Evolutionary conservation across 2,113 vertebrate genomes (phyloP).

Genomic region (Labrus mixtus): DNA sequence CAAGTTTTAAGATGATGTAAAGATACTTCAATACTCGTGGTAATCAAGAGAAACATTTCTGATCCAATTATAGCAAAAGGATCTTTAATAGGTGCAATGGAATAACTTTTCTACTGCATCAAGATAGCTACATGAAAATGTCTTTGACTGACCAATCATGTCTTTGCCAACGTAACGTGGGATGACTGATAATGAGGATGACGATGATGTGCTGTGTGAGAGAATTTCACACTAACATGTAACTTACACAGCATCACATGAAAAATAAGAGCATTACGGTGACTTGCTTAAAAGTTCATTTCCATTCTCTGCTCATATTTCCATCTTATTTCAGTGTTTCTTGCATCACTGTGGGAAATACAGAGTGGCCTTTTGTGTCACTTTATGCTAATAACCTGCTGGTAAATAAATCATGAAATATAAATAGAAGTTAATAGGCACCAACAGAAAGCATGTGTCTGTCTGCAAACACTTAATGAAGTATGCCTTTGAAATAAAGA

Average conservation of each 20-base stretch:
- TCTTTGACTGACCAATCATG: no score
- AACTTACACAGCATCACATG: neutral
- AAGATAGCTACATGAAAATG: no score
- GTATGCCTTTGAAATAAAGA: conserved; percentile 71
- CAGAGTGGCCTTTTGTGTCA: conserved; percentile 54
- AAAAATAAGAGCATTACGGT: neutral
- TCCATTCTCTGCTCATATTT: neutral
- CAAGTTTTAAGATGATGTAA: no score
- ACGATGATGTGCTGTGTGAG: neutral
- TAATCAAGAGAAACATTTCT: no score
- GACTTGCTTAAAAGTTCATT: conserved; percentile 15
- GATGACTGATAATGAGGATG: no score
- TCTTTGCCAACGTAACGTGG: no score
- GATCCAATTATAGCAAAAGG: no score
- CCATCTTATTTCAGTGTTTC: conserved; percentile 5
- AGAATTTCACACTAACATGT: no score
- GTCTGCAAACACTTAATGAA: conserved; percentile 70
- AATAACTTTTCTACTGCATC: no score
- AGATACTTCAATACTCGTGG: no score
- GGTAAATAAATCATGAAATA: conserved; percentile 72
- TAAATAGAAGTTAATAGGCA: conserved; percentile 69
- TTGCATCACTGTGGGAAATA: conserved; percentile 8
- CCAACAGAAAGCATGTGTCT: conserved; percentile 66
- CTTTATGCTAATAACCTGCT: conserved; percentile 52
- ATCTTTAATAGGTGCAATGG: no score